Conservation (phyloP, 2,888 invertebrate genomes). For the Drosophila meridiana region DNA sequence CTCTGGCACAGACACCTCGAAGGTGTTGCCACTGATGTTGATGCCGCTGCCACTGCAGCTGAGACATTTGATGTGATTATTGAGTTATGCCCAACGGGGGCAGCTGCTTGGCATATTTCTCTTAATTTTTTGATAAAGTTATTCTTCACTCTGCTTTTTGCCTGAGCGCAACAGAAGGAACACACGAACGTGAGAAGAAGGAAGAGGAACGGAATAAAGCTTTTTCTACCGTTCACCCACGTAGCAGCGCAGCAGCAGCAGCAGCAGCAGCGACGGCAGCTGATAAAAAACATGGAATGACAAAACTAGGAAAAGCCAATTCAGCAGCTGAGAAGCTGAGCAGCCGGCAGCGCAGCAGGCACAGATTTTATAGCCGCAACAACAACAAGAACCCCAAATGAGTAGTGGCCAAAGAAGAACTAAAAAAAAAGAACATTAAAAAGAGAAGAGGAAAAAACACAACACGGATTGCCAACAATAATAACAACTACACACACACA, state of each 20-base stretch:
- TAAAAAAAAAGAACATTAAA: conserved; percentile 52
- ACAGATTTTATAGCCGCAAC: conserved; percentile 29
- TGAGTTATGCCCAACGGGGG: conserved; percentile 79
- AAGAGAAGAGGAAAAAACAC: conserved; percentile 19
- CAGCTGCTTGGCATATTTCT: conserved; percentile 74
- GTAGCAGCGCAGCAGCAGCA: conserved; percentile 29
- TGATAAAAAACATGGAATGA: conserved; percentile 46
- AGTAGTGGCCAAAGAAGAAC: conserved; percentile 49
- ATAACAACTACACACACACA: conserved; percentile 51
- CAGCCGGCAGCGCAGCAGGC: conserved; percentile 39
- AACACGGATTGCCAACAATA: conserved; percentile 64
- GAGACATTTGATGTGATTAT: conserved; percentile 79
- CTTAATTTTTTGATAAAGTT: conserved; percentile 77
- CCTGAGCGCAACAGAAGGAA: conserved; percentile 5
- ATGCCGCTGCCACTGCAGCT: conserved; percentile 31
- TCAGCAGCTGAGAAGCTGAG: conserved; percentile 51
- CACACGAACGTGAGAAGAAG: conserved; percentile 16
- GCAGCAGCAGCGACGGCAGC: conserved; percentile 31
- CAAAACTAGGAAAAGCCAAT: conserved; percentile 48
- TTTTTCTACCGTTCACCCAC: conserved; percentile 31
- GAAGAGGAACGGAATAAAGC: conserved; percentile 21
- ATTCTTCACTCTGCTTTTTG: conserved; percentile 33
- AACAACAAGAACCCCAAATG: conserved; percentile 61
- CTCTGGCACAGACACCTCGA: conserved; percentile 41
- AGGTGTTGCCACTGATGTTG: conserved; percentile 53